Evolutionary conservation across 2,113 vertebrate genomes (phyloP).

Genomic region (Aplodontia rufa): DNA sequence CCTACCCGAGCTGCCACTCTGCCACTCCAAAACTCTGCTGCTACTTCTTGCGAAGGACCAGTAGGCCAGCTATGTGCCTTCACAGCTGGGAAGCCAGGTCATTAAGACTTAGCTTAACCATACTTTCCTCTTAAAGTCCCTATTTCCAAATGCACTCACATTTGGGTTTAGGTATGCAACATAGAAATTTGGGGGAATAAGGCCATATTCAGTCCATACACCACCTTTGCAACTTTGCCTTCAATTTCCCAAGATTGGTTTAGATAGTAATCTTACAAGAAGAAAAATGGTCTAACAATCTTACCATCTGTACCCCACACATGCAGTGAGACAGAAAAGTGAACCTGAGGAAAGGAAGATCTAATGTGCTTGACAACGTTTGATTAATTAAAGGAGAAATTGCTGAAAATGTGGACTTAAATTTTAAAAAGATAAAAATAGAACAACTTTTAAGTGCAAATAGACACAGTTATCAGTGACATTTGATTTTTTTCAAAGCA

Average conservation of each 20-base stretch:
- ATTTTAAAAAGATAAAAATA: not conserved
- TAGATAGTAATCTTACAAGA: not conserved
- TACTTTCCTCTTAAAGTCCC: not conserved
- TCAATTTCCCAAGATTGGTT: not conserved
- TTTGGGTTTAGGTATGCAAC: not conserved
- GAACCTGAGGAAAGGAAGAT: not conserved
- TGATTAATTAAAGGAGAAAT: not conserved
- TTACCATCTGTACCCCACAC: not conserved
- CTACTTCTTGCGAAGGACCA: too few species aligned
- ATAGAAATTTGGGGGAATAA: fast-evolving
- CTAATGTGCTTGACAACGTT: not conserved
- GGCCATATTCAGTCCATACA: fast-evolving
- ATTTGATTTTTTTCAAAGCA: not conserved
- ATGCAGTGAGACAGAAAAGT: fast-evolving
- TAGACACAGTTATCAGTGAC: not conserved
- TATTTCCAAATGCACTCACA: not conserved
- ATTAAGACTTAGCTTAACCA: not conserved
- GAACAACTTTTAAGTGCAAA: not conserved
- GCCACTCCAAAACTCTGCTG: too few species aligned
- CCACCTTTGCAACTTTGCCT: not conserved
- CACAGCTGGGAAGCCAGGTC: too few species aligned
- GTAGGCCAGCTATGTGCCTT: too few species aligned
- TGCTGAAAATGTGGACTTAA: not conserved
- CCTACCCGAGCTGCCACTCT: too few species aligned
- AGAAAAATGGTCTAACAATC: not conserved